Conservation (phyloP, 2,113 vertebrate genomes). For the Rhizomys pruinosus region DNA sequence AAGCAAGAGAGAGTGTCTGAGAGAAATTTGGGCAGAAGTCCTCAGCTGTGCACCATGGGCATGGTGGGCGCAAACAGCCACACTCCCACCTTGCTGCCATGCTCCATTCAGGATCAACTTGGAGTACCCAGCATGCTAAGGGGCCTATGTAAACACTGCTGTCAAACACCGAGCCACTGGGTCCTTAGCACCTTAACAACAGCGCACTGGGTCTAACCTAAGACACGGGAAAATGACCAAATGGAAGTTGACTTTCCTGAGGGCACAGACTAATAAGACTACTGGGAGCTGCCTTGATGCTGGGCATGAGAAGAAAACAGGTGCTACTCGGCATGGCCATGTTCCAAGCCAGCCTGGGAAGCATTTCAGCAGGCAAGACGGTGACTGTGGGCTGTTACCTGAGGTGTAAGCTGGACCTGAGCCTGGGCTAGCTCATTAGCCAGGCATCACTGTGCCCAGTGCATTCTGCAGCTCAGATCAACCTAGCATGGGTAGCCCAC, state of each 20-base stretch:
- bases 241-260: neutral
- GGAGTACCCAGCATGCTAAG: neutral
- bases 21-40: neutral
- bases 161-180: neutral
- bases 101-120: neutral
- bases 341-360: accelerated
- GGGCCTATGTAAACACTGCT: accelerated
- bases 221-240: neutral
- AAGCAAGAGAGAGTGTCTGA: neutral
- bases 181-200: too few species aligned
- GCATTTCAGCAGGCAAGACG: neutral
- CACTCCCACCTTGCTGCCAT: accelerated
- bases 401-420: too few species aligned
- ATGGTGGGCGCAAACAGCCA: too few species aligned
- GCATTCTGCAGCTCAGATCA: neutral
- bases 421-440: accelerated
- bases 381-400: too few species aligned
- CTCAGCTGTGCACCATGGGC: accelerated
- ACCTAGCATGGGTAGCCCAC: neutral
- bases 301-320: neutral
- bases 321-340: neutral
- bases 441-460: neutral
- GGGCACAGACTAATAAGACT: neutral
- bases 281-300: neutral
- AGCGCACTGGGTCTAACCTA: neutral